Evolutionary conservation across 2,888 invertebrate genomes (phyloP), one percentile per base, ranked within the genome.

Genomic region (Drosophila subquinaria): DNA sequence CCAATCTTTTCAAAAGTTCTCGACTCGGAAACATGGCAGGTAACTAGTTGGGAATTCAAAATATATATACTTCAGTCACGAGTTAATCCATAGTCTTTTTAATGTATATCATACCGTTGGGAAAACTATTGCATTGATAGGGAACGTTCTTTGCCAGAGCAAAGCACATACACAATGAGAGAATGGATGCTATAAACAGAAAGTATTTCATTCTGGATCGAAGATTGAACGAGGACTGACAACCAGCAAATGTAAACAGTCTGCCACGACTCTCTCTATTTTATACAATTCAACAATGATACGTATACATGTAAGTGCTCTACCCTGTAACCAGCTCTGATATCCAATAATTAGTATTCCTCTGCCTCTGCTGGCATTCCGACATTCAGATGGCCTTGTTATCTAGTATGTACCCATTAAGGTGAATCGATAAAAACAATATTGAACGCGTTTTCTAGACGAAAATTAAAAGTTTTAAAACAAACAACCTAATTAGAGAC

Each of bases 171-270:
- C 33, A 17, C 4, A 51, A 8, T 11, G 50, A 35, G 13, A 51
- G 13, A 8, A 8, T 20, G 35, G 20, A 51, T 35, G 8, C 35
- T 51, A 51, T 6, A 20, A 3, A 51, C 13, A 51, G 50, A 33
- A 51, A 51, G 20, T 13, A 51, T 51, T 51, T 51, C 50, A 51
- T 51, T 50, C 3, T 50, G 2, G 17, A 50, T 3, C 33, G 35
- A 47, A 5, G 6, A 30, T 27, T 13, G 13, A 6, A 17, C 50
- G 11, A 50, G 10, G n/a, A 50, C 15, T 35, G 20, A 2, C 23
- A 23, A 45, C 45, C 23, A 13, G 1, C 13, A 23, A 45, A 13
- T 45, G 20, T 45, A 4, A 0, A 13, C 1, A 51, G 6, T 8
- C 11, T 6, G 8, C 3, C 1, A 13, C 1, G 50, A 20, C 33